Base-by-base conservation (phyloP, 2,113 vertebrate species). In the Pao palembangensis region DNA sequence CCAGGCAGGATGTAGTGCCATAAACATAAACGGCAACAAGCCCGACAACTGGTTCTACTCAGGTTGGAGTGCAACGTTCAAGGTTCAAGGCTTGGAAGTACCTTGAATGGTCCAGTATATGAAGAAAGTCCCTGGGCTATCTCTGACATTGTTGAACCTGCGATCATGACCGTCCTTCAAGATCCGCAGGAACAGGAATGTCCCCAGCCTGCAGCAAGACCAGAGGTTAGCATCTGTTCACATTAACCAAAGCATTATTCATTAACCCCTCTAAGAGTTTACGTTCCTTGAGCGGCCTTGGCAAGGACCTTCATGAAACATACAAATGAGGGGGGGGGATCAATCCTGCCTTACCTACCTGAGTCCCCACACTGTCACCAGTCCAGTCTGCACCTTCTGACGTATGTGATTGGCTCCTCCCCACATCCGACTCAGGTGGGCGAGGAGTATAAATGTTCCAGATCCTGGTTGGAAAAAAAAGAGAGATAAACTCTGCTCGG, bases 71-170 rank as follows among this genome's bases (percentile, higher is more conserved):
- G 66, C 44, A 17, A 20, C 55, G 48, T 43, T 75, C 63, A 75
- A 76, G 73, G 68, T 68, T 41, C 21, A 23, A 23, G 21, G 15
- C 48, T 20, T 65, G 18, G 48, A 49, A 41, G 81, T 85, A 93
- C 91, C 90, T 92, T 93, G 91, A 73, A 92, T n/a, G 55, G 81
- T 93, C 92, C 90, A 93, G 41, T 91, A 92, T 2, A 93, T 71
- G 56, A 93, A 91, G 82, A 93, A 93, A 28, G 76, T 82, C 77
- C 87, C 86, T 18, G 90, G 89, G 67, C 80, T 88, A 59, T 90
- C 85, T 82, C 88, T 89, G 76, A 93, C 88, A 50, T 84, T 77
- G 85, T 90, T 85, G 51, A 94, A 93, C 67, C 90, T 82, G 78
- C 85, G 88, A 72, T 93, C 90, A 2, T 88, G 85, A 19, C 91